A percentile compares a stretch with the other conserved stretches of the same genome.
Evolutionary conservation across 2,797 vertebrate species (phyloP).

Genomic region (Neopelma chrysocephalum): DNA sequence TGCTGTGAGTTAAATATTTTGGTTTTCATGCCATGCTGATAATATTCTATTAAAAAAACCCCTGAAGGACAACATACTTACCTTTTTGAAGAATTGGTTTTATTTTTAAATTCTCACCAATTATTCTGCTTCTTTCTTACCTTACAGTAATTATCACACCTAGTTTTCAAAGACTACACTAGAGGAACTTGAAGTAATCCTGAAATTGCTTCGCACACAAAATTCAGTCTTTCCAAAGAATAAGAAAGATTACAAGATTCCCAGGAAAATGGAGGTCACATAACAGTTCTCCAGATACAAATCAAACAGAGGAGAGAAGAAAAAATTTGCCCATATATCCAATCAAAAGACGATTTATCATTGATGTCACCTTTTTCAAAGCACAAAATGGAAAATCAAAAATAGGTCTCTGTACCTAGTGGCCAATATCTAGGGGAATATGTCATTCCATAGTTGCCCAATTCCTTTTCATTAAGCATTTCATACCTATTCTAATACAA

Average conservation of each 20-base stretch:
- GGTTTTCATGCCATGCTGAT: neutral
- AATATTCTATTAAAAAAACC: fast-evolving
- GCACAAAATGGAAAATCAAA: neutral
- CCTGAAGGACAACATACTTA: neutral
- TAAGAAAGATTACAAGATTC: neutral
- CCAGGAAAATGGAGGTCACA: neutral
- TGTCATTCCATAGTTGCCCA: neutral
- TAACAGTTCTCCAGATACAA: neutral
- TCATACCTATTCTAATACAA: neutral
- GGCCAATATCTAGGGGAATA: neutral
- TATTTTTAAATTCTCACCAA: neutral
- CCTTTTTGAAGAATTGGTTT: neutral
- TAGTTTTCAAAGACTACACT: neutral
- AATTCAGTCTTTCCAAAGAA: neutral
- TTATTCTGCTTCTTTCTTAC: neutral
- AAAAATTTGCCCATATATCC: neutral
- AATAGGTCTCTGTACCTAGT: neutral
- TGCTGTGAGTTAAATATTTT: neutral
- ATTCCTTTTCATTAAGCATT: neutral
- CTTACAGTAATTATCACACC: neutral
- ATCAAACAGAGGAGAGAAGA: neutral
- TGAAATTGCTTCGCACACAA: neutral
- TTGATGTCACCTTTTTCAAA: neutral
- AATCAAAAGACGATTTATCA: neutral
- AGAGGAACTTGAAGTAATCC: neutral